Percentiles rank a stretch among this genome's conserved stretches.
Conservation (phyloP, 2,888 invertebrate species). For the Lasioglossum malachurum region DNA sequence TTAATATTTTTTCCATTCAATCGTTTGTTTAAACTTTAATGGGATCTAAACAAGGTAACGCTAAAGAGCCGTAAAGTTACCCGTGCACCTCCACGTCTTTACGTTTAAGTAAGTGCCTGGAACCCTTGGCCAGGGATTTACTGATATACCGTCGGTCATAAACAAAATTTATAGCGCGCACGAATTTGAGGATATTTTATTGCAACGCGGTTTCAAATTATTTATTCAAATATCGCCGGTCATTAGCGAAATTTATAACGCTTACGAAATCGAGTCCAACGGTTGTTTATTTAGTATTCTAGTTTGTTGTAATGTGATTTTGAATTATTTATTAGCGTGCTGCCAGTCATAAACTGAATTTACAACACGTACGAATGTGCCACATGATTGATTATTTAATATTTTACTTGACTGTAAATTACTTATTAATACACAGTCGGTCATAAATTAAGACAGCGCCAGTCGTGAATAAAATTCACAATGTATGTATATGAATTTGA, state of each 20-base stretch:
- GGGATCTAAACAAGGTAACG: slow-evolving; percentile 26
- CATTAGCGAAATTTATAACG: not conserved
- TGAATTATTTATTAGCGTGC: not conserved
- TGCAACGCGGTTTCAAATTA: not conserved
- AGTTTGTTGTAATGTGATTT: not conserved
- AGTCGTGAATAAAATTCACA: not conserved
- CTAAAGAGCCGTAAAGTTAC: slow-evolving; percentile 29
- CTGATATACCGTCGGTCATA: not conserved
- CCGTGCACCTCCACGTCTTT: not conserved
- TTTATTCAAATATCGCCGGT: not conserved
- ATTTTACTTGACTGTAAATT: not conserved
- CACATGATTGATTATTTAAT: not conserved
- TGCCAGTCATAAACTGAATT: not conserved
- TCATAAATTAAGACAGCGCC: not conserved
- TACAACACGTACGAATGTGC: not conserved
- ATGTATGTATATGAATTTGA: not conserved
- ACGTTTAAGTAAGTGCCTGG: not conserved
- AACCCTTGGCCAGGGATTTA: not conserved
- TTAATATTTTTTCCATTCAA: slow-evolving; percentile 51
- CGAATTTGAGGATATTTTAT: not conserved
- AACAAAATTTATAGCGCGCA: not conserved
- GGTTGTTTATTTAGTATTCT: not conserved
- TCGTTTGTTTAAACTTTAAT: slow-evolving; percentile 41
- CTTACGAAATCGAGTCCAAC: not conserved
- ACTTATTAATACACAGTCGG: not conserved